These are phyloP conservation scores for Epsilonema sp. DNA, from an alignment of 2,888 invertebrate genomes.

Conservation along the genomic window DNA sequence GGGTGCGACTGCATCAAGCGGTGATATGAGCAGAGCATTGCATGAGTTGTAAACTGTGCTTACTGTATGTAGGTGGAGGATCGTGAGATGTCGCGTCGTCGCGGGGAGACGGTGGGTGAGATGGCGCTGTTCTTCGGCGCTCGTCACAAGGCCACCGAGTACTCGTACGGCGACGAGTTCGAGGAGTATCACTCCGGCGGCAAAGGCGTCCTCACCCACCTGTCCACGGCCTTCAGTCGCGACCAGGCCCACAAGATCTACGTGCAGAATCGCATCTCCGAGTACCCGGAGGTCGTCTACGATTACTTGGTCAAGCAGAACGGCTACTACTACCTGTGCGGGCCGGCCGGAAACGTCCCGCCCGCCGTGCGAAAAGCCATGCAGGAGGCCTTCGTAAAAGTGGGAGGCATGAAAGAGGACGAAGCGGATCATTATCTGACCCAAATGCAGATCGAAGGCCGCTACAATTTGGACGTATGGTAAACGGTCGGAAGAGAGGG, in stretches of 20 bases:
- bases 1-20: no score
- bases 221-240: constrained; percentile 11
- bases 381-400: constrained; percentile 10
- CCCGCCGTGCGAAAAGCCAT: constrained; percentile 12
- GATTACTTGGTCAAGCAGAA: constrained; percentile 13
- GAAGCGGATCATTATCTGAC: constrained; percentile 14
- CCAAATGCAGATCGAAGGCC: constrained; percentile 15
- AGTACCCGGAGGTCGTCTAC: constrained; percentile 13
- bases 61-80: no score
- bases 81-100: constrained; percentile 11
- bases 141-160: constrained; percentile 12
- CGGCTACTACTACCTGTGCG: constrained; percentile 16
- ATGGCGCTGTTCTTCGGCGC: constrained; percentile 16
- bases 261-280: constrained; percentile 13
- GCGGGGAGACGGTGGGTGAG: constrained; percentile 12
- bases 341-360: constrained; percentile 15
- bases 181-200: constrained; percentile 10
- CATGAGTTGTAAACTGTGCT: no score
- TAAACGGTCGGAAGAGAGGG: constrained; percentile 6
- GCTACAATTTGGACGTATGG: constrained; percentile 15
- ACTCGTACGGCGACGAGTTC: constrained; percentile 14
- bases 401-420: constrained; percentile 10
- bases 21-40: no score
- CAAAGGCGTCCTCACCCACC: constrained; percentile 12
- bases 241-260: constrained; percentile 16